Base-by-base conservation (phyloP, 2,797 vertebrate genomes). In the Erethizon dorsatum region DNA sequence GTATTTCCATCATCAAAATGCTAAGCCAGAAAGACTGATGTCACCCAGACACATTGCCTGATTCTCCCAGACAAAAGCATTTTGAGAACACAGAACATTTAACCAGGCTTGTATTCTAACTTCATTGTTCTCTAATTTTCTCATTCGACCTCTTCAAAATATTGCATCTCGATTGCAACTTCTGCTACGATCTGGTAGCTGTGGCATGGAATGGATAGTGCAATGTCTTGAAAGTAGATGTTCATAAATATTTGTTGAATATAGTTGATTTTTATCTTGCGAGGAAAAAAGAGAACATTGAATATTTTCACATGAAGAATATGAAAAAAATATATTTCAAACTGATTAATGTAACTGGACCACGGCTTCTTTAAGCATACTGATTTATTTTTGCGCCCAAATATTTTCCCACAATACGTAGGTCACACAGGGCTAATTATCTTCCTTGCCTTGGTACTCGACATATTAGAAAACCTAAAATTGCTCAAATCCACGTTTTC, bases 311-410 rank as follows among this genome's bases (percentile, higher is more conserved):
- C 69, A 56, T 56, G 79, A 61, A 92, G 24, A 77, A 50, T 45
- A 92, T 57, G 8, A 54, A 41, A 3, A 97, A 83, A 95, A 90
- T 79, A 50, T 57, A 84, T 56, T 84, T 90, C 50, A 91, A 82
- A 20, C 28, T 90, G 18, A 77, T 95, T 92, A 94, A 57, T 73
- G 9, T 83, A 59, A 47, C 82, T 52, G 3, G 57, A 57, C 61
- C 2, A 69, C 69, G 57, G 82, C 67, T 85, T 52, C 11, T 86
- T 95, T 10, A 59, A 78, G 15, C 47, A 86, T 85, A 50, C 54
- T 67, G 37, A 1, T 50, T 69, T 84, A 26, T 79, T 91, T 88
- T 93, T 67, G 31, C 56, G 8, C 85, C 83, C 2, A 85, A 92
- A 65, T 96, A n/a, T 59, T 45, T 65, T 67, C 5, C 18, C 71